These are phyloP conservation scores for Netelia inedita DNA, from an alignment of 2,888 invertebrate species.

Conservation along the genomic window DNA sequence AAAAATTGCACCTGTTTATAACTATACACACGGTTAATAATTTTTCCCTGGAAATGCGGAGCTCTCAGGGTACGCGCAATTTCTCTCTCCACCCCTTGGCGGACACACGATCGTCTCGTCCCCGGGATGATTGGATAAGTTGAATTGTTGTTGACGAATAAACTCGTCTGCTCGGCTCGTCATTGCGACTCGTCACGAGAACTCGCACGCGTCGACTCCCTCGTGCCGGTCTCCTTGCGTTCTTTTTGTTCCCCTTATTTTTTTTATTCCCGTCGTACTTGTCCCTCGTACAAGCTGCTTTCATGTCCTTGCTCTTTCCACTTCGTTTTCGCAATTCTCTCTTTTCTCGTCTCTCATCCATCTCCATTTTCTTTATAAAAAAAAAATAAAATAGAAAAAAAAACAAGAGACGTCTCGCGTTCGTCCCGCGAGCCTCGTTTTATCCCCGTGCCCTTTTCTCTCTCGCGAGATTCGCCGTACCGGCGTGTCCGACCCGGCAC, in stretches of 20 bases:
- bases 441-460: conserved; percentile 23
- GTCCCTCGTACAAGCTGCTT: conserved; percentile 16
- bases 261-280: conserved; percentile 39
- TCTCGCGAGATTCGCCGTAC: conserved; percentile 49
- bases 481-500: conserved; percentile 75
- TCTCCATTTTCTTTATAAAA: conserved; percentile 67
- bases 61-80: conserved; percentile 45
- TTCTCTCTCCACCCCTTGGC: conserved; percentile 12
- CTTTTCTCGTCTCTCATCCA: conserved; percentile 42
- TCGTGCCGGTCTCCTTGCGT: conserved; percentile 15
- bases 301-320: conserved; percentile 16
- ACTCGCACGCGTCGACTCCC: conserved; percentile 67
- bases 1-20: not conserved
- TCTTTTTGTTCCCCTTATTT: conserved; percentile 25
- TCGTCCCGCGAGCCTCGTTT: conserved; percentile 59
- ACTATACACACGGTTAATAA: not conserved
- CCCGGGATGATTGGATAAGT: conserved; percentile 76
- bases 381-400: conserved; percentile 47
- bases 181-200: conserved; percentile 79
- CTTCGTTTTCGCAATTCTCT: conserved; percentile 7
- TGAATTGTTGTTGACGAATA: conserved; percentile 79
- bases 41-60: conserved; percentile 45
- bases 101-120: conserved; percentile 35
- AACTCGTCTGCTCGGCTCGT: conserved; percentile 62
- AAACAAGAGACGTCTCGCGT: conserved; percentile 68